Evolutionary conservation across 2,113 vertebrate genomes (phyloP), one percentile per base, ranked within the genome.

Genomic region (Zosterops borbonicus): DNA sequence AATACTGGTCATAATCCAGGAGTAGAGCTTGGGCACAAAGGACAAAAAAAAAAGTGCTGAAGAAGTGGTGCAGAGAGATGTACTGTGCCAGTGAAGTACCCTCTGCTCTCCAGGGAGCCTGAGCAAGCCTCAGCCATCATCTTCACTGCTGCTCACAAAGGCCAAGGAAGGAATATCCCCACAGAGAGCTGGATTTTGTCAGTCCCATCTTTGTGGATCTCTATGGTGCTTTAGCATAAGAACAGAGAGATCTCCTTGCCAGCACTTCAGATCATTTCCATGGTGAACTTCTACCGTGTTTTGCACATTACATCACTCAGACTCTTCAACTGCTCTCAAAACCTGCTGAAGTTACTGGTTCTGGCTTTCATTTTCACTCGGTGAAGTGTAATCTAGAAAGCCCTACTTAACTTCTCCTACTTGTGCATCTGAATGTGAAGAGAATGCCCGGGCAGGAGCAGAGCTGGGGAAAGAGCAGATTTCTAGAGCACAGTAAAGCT

Each of bases 101-200:
- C 56, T 25, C 62, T 1, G 2, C 49, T 3, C 47, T 7, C 21
- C 78, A 60, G 67, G 24, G 37, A 93, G 7, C 41, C n/a, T 0
- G 0, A 47, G 62, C n/a, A 28, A 59, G 70, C 14, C 58, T 44
- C 74, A 62, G 75, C 59, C 12, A 4, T 13, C 0, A 0, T 16
- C 42, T 82, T 9, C 42, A 42, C 74, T 79, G 64, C 23, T 5
- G 24, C 53, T 39, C 28, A 11, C 2, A 7, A 33, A 31, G 37
- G 19, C 52, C 55, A 53, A 39, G 46, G 69, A 9, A 33, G 37
- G 52, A 41, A 28, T 1, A 24, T 28, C 39, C 55, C 41, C 62
- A 56, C 33, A 79, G 21, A 35, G 0, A 28, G 17, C 0, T 35
- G 44, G 7, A 21, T 50, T 64, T 12, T 79, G 44, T 16, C 68